Evolutionary conservation across 1,140 invertebrate species (phyloP), one percentile per base, ranked within the genome.

Genomic region (Anthonomus grandis): DNA sequence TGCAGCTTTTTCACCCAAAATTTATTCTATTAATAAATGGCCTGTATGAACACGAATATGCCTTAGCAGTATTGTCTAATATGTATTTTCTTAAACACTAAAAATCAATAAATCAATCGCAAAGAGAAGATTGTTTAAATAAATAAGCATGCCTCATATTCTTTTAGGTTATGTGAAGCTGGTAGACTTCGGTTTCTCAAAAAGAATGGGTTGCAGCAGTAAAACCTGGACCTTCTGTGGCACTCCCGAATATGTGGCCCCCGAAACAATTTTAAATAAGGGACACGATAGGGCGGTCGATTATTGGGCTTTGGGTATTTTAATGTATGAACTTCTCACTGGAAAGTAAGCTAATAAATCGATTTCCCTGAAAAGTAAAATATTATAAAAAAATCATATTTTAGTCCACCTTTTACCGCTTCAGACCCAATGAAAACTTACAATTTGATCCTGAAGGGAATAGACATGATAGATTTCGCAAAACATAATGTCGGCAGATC

Each of bases 141-240:
- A n/a, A n/a, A n/a, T n/a, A n/a, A n/a, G n/a, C n/a, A n/a, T n/a
- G n/a, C n/a, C n/a, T n/a, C n/a, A n/a, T 10, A 8, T 13, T n/a
- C n/a, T 49, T 48, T 56, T n/a, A 56, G 44, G 45, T 5, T 91
- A 90, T 67, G 80, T 89, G 0, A 91, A 91, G 76, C 74, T 91
- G 59, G 86, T 90, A 19, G 93, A 95, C 73, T 93, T 95, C 75
- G 92, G 91, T 2, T 92, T 92, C 67, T 89, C 90, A 6, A 95
- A 95, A 74, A 77, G 84, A 52, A 79, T 93, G 21, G 83, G 83
- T 0, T 80, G 80, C 23, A 86, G 86, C 17, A 75, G 70, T 25
- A 92, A 91, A 71, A 93, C 92, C 0, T 92, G 87, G 86, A 94
- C 90, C 0, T 94, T 94, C 67, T 90, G 89, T 74, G 91, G 92